Conservation (phyloP, 1,140 invertebrate genomes). For the Drosophila fuyamai region DNA sequence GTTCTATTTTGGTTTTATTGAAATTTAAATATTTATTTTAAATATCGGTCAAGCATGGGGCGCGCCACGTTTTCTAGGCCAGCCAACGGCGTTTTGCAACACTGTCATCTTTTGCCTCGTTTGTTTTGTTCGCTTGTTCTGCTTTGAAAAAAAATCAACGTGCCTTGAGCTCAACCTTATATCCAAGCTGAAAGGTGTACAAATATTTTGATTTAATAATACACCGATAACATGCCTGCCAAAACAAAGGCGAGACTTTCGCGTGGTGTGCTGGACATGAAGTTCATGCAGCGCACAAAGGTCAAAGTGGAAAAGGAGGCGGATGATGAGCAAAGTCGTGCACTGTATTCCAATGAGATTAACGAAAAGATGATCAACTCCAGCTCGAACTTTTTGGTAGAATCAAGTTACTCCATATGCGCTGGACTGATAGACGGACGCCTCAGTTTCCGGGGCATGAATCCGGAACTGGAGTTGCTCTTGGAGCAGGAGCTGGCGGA, state of each 20-base stretch:
- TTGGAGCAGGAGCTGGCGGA: constrained; percentile 87
- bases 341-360: constrained; percentile 87
- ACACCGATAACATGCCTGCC: constrained; percentile 53
- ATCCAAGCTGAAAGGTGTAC: neutral
- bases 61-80: constrained; percentile 31
- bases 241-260: constrained; percentile 86
- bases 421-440: constrained; percentile 92
- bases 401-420: constrained; percentile 91
- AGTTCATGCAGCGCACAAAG: constrained; percentile 96
- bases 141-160: constrained; percentile 38
- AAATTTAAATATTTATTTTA: constrained; percentile 27
- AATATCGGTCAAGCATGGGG: constrained; percentile 21
- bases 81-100: constrained; percentile 2
- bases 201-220: neutral
- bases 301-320: constrained; percentile 91
- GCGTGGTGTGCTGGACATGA: constrained; percentile 91
- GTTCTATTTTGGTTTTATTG: neutral
- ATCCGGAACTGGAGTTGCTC: constrained; percentile 93
- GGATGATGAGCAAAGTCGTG: constrained; percentile 89
- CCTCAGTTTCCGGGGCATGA: constrained; percentile 94
- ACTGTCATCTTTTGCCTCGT: constrained; percentile 10
- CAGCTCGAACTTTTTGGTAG: constrained; percentile 89
- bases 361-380: constrained; percentile 87
- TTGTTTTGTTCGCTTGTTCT: constrained; percentile 64
- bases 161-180: constrained; percentile 16